Conservation (phyloP, 2,113 vertebrate genomes). For the Circaetus cinerascens region DNA sequence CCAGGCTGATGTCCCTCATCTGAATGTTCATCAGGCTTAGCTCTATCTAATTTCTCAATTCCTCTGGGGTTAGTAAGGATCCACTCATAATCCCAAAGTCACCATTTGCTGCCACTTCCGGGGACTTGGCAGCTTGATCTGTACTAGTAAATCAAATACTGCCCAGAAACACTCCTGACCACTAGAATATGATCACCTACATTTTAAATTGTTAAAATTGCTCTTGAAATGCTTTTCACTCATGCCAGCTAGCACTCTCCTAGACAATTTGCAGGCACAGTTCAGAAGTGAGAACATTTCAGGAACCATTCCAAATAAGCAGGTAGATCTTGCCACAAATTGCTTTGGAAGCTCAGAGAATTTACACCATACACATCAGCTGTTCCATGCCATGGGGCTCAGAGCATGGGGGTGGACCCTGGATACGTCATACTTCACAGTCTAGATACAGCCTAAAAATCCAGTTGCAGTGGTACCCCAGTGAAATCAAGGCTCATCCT, state of each 20-base stretch:
- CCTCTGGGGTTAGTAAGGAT: background rate
- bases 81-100: background rate
- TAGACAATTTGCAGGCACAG: background rate
- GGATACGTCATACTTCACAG: background rate
- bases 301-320: slow-evolving; percentile 15
- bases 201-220: slow-evolving; percentile 1
- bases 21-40: background rate
- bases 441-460: background rate
- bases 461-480: background rate
- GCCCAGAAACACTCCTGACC: background rate
- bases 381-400: background rate
- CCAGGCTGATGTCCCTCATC: background rate
- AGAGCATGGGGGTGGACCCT: background rate
- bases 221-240: slow-evolving; percentile 27
- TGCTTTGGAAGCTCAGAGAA: slow-evolving; percentile 1
- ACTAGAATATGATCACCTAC: background rate
- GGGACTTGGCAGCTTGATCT: background rate
- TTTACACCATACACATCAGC: background rate
- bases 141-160: slow-evolving; percentile 4
- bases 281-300: background rate
- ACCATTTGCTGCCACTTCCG: background rate
- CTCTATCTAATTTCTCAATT: background rate
- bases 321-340: background rate
- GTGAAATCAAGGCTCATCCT: background rate
- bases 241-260: background rate